Base-by-base conservation (phyloP, 2,888 invertebrate genomes). In the Molorchus minor region DNA sequence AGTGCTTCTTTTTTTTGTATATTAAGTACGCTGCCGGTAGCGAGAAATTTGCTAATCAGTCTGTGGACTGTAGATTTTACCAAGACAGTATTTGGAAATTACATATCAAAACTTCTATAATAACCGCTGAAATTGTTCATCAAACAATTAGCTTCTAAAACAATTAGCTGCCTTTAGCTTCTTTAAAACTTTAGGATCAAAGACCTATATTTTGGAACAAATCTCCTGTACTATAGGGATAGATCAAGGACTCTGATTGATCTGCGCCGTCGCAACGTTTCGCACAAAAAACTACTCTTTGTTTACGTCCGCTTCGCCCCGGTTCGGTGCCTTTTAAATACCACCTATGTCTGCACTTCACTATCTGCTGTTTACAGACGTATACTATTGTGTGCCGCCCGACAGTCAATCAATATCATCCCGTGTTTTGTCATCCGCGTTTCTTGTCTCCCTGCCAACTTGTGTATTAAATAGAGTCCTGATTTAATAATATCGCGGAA, bases 361-460 rank as follows among this genome's bases (percentile, higher is more conserved):
- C 61, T 64, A 66, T 66, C 66, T 62, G 56, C 64, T 62, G 56
- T 62, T 57, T 58, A 65, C 60, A 65, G 63, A 56, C 61, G 46
- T 51, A n/a, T n/a, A 61, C 63, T 61, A 65, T 67, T 62, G 65
- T 62, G 65, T 69, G 46, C 55, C 61, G 52, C 51, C 45, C 63
- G 64, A 64, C 66, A 70, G 56, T 70, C 68, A 67, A 65, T 69
- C 68, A 68, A 69, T 68, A 69, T 65, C 66, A 65, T 64, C 65
- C 60, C 57, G 36, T 61, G 65, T 69, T 69, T 73, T 73, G 68
- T 71, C 69, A 68, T 70, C 66, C 59, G 58, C 56, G 68, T 70
- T 70, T 72, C 70, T 73, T 73, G 73, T 73, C 70, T 67, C 65
- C 63, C 62, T 72, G 71, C 70, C 72, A 72, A 71, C 61, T 69